Conservation (phyloP, 2,113 vertebrate genomes). For the Collichthys lucidus region DNA sequence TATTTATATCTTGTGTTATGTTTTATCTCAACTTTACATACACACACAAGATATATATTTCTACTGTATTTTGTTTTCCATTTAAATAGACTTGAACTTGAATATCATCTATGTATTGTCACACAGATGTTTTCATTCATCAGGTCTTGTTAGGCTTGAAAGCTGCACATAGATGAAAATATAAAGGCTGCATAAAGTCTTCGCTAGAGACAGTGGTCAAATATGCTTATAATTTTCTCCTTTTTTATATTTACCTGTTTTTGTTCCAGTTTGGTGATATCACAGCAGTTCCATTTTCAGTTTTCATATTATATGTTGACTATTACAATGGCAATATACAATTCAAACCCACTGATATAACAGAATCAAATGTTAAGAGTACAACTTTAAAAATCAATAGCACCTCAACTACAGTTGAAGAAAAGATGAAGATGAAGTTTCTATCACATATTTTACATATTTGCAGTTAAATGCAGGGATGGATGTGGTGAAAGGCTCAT, state of each 20-base stretch:
- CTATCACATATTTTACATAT: too few species aligned
- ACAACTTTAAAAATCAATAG: too few species aligned
- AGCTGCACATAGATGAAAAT: neutral
- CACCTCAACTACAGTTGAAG: too few species aligned
- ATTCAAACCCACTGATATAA: too few species aligned
- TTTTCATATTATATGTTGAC: neutral
- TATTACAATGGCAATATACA: too few species aligned
- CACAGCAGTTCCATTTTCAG: neutral
- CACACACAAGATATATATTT: neutral
- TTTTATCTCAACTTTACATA: neutral
- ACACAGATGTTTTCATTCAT: neutral
- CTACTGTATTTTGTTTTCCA: too few species aligned
- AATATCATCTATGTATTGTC: neutral
- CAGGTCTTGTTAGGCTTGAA: neutral
- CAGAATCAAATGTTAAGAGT: too few species aligned
- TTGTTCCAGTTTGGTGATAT: neutral
- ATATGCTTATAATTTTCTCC: neutral
- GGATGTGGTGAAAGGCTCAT: too few species aligned
- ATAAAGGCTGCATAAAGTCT: neutral
- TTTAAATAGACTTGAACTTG: neutral
- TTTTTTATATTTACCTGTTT: too few species aligned
- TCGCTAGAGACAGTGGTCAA: neutral
- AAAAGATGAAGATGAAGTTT: too few species aligned
- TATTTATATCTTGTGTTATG: neutral
- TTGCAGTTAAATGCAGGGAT: too few species aligned